These are phyloP conservation scores for Chelonus formosanus DNA, from an alignment of 2,888 invertebrate genomes.

Conservation along the genomic window DNA sequence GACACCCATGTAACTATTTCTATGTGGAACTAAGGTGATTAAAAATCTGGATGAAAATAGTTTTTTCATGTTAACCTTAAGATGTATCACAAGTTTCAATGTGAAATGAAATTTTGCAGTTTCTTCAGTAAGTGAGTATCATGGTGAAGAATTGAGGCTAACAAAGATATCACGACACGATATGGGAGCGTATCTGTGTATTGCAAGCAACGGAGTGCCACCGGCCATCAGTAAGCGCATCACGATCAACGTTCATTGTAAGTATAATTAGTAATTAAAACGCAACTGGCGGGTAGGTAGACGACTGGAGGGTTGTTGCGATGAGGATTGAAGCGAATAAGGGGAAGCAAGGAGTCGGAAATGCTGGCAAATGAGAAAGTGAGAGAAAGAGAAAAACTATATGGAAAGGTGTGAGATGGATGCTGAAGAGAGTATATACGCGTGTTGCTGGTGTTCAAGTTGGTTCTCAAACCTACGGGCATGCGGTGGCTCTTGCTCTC, in stretches of 20 bases:
- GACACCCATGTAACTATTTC: too few species aligned
- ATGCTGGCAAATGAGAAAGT: not conserved
- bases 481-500: conserved; percentile 12
- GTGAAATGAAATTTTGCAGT: conserved; percentile 66
- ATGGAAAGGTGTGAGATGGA: not conserved
- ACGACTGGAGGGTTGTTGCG: conserved; percentile 27
- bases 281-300: conserved; percentile 21
- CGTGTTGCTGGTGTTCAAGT: conserved; percentile 20
- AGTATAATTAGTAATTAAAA: conserved; percentile 67
- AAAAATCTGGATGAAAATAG: too few species aligned
- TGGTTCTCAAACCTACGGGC: conserved; percentile 20
- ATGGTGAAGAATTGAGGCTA: conserved; percentile 80
- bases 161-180: conserved; percentile 85
- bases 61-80: too few species aligned
- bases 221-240: conserved; percentile 90
- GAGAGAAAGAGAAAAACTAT: conserved; percentile 1
- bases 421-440: conserved; percentile 1
- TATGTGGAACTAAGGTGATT: too few species aligned
- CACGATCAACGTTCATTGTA: conserved; percentile 88
- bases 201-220: conserved; percentile 87
- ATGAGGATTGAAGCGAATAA: conserved; percentile 16
- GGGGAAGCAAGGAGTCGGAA: conserved; percentile 16
- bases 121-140: conserved; percentile 68
- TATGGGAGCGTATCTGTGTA: conserved; percentile 91
- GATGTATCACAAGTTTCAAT: too few species aligned